Percentiles rank a stretch among this genome's conserved stretches.
Evolutionary conservation across 1,140 invertebrate genomes (phyloP).

Genomic region (Rhyzopertha dominica): DNA sequence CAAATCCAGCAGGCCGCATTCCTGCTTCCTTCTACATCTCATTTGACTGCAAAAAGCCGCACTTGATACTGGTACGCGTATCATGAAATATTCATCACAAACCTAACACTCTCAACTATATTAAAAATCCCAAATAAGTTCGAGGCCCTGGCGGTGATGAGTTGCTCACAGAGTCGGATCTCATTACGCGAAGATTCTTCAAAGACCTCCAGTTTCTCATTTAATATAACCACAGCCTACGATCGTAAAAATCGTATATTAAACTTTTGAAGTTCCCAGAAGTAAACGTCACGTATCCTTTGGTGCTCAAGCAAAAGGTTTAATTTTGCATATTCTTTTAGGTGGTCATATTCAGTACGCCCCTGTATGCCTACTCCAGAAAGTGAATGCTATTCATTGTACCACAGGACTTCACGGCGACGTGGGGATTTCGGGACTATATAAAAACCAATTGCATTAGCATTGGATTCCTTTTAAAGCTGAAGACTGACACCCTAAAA

Average conservation of each 20-base stretch:
- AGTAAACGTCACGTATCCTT: neutral
- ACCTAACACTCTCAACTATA: slow-evolving; percentile 37
- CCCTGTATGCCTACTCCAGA: no score
- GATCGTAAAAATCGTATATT: neutral
- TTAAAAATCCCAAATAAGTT: slow-evolving; percentile 34
- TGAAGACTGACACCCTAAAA: no score
- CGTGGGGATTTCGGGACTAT: slow-evolving; percentile 28
- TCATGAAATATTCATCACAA: slow-evolving; percentile 42
- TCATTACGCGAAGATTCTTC: slow-evolving; percentile 10
- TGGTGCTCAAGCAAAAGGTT: neutral
- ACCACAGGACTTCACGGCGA: slow-evolving; percentile 20
- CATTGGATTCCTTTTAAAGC: slow-evolving; percentile 27
- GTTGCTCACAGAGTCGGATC: slow-evolving; percentile 17
- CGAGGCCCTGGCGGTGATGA: slow-evolving; percentile 20
- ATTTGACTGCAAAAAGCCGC: slow-evolving; percentile 32
- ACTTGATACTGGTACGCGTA: slow-evolving; percentile 37
- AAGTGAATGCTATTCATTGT: no score
- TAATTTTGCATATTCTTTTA: no score
- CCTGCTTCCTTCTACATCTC: slow-evolving; percentile 34
- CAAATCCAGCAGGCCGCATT: slow-evolving; percentile 31
- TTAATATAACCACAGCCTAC: neutral
- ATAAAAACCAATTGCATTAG: slow-evolving; percentile 34
- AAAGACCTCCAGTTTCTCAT: slow-evolving; percentile 11
- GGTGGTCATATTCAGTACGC: no score
- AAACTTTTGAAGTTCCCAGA: slow-evolving; percentile 1